phyloP scores from a whole-genome alignment of 1,140 invertebrate species.

The Neodiprion lecontei region DNA sequence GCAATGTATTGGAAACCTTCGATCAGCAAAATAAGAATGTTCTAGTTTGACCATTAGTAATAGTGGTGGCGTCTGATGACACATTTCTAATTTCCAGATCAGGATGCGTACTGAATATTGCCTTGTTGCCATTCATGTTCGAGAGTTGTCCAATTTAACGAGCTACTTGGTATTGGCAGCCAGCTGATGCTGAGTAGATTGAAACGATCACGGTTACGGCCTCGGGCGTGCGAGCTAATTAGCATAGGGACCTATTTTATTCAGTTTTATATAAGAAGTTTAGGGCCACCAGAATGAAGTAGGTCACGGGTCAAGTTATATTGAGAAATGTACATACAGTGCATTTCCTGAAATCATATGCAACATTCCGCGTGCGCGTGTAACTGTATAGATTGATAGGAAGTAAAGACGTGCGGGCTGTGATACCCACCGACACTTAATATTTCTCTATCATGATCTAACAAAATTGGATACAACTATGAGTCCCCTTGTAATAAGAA shows the following conservation, averaged over 20 bases:
- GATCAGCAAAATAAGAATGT: too few species aligned
- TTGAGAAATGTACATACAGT: background rate
- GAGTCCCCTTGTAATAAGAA: background rate
- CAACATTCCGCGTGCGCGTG: background rate
- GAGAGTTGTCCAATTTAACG: too few species aligned
- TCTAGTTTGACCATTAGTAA: too few species aligned
- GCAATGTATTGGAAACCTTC: background rate
- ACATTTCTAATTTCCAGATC: too few species aligned
- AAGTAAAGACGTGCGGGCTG: background rate
- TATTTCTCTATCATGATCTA: background rate
- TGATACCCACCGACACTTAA: background rate
- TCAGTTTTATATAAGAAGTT: background rate
- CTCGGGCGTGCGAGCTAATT: background rate
- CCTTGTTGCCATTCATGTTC: too few species aligned
- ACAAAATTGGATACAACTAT: too few species aligned
- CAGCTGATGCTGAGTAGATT: background rate
- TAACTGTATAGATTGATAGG: background rate
- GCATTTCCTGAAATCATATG: background rate
- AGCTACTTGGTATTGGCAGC: too few species aligned
- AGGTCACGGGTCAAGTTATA: background rate
- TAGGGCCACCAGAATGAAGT: background rate
- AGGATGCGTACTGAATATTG: too few species aligned
- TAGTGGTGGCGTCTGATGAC: too few species aligned
- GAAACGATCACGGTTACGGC: background rate
- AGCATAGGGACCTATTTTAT: background rate